These are phyloP conservation scores for Hemicrepidius hirtus DNA, from an alignment of 2,888 invertebrate genomes.

Conservation along the genomic window DNA sequence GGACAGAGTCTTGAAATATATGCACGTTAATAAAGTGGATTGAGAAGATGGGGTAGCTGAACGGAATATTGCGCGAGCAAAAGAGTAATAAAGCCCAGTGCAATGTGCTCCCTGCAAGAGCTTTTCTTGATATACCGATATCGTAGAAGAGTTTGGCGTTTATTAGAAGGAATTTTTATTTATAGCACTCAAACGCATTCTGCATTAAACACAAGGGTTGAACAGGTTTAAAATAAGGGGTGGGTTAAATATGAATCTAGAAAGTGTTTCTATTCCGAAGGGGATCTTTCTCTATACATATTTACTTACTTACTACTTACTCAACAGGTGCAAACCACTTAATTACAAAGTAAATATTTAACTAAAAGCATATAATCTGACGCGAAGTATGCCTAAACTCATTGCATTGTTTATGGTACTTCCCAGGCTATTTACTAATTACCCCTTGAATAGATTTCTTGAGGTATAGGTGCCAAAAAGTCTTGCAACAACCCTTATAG, in stretches of 20 bases:
- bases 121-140: conserved; percentile 27
- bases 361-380: conserved; percentile 12
- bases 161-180: conserved; percentile 2
- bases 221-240: no score
- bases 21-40: conserved; percentile 36
- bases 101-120: conserved; percentile 25
- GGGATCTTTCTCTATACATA: conserved; percentile 20
- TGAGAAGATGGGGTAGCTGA: conserved; percentile 41
- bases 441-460: no score
- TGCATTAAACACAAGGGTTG: no score
- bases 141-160: not conserved
- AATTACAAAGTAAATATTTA: conserved; percentile 27
- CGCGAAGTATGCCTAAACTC: not conserved
- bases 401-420: not conserved
- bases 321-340: conserved; percentile 28
- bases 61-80: conserved; percentile 38
- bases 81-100: conserved; percentile 29
- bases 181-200: no score
- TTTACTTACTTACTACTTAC: conserved; percentile 26
- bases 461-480: no score
- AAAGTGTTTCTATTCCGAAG: conserved; percentile 8
- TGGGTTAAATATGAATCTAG: conserved; percentile 15
- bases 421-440: not conserved
- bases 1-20: conserved; percentile 26
- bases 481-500: no score